A percentile compares a stretch with the other conserved stretches of the same genome.
Conservation (phyloP, 2,113 vertebrate species). For the Odobenus rosmarus region DNA sequence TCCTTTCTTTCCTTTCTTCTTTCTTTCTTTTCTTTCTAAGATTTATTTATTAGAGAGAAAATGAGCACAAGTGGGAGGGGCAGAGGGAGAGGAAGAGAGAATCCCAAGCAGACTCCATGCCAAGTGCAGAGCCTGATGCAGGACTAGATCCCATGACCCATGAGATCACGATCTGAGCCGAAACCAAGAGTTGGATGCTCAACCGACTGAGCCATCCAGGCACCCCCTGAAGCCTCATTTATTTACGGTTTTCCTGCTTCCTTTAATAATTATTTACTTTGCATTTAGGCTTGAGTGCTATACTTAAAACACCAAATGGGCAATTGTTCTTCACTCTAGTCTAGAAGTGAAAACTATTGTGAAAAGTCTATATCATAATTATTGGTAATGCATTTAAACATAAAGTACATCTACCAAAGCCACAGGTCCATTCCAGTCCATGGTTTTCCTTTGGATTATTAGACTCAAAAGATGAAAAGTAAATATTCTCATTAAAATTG, state of each 20-base stretch:
- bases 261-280: conserved; percentile 13
- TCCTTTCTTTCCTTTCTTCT: neutral
- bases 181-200: no score
- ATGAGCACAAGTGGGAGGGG: no score
- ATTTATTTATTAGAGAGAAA: no score
- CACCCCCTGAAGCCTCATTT: neutral
- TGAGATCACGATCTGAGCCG: no score
- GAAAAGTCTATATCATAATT: neutral
- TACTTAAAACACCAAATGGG: neutral
- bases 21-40: no score
- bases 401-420: neutral
- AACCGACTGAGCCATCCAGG: no score
- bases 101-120: no score
- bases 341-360: neutral
- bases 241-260: neutral
- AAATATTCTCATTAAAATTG: neutral
- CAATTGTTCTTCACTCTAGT: neutral
- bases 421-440: neutral
- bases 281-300: neutral
- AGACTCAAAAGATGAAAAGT: neutral
- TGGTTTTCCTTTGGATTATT: neutral
- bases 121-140: no score
- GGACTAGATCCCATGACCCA: no score
- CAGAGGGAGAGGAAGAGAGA: no score
- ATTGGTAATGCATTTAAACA: neutral